phyloP scores from a whole-genome alignment of 2,888 invertebrate species.

The Trissolcus brochymenae region DNA sequence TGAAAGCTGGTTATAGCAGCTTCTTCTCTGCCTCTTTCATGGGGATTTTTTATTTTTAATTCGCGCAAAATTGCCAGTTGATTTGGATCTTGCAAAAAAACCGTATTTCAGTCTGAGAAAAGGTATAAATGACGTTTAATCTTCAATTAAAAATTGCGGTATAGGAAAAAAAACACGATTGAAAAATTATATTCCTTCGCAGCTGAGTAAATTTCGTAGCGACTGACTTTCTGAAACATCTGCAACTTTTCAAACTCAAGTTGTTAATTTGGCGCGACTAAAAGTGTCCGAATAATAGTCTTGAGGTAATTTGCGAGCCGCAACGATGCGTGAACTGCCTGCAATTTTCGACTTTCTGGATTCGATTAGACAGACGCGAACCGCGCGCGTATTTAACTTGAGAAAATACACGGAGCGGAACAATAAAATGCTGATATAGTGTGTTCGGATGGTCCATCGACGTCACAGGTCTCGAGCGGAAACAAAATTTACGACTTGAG shows the following conservation, averaged over 20 bases:
- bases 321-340: conserved; percentile 8
- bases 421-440: conserved; percentile 6
- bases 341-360: not conserved
- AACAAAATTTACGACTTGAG: conserved; percentile 22
- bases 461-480: conserved; percentile 7
- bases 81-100: no score
- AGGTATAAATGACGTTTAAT: no score
- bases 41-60: conserved; percentile 1
- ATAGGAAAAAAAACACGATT: no score
- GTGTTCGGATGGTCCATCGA: conserved; percentile 2
- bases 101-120: no score
- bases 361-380: conserved; percentile 1
- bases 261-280: conserved; percentile 5
- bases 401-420: conserved; percentile 7
- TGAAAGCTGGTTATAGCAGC: conserved; percentile 27
- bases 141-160: no score
- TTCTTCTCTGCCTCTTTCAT: conserved; percentile 1
- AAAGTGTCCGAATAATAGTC: conserved; percentile 2
- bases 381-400: not conserved
- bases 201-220: no score
- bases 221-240: no score
- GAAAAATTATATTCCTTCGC: no score
- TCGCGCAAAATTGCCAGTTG: conserved; percentile 24
- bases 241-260: no score
- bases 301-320: not conserved